phyloP scores from a whole-genome alignment of 2,888 invertebrate genomes.

The Allophyes oxyacanthae region DNA sequence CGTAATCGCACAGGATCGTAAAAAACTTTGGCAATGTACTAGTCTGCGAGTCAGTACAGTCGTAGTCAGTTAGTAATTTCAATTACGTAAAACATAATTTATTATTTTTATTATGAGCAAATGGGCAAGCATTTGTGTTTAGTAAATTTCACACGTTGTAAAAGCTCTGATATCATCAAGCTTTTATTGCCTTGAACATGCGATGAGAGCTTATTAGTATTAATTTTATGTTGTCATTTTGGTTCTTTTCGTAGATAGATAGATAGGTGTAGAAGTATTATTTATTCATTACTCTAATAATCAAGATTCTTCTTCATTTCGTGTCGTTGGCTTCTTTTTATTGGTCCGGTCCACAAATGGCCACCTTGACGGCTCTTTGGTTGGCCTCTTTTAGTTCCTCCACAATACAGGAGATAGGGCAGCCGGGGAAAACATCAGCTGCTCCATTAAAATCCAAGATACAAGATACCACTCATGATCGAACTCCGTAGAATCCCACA shows the following conservation, averaged over 20 bases:
- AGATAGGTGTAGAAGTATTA: no score
- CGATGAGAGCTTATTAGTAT: slow-evolving; percentile 1
- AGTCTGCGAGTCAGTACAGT: slow-evolving; percentile 19
- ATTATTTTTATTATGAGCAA: slow-evolving; percentile 34
- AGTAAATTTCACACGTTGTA: slow-evolving; percentile 28
- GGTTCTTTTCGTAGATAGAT: slow-evolving; percentile 9
- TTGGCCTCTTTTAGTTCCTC: no score
- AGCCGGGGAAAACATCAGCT: no score
- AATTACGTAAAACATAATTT: slow-evolving; percentile 39
- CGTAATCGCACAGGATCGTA: slow-evolving; percentile 12
- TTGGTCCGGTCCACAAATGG: no score
- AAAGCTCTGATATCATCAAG: slow-evolving; percentile 18
- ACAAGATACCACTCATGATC: slow-evolving; percentile 8
- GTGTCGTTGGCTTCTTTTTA: no score
- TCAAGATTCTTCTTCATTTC: no score
- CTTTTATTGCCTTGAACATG: slow-evolving; percentile 22
- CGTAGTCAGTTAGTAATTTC: slow-evolving; percentile 39
- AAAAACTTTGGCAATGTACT: slow-evolving; percentile 48
- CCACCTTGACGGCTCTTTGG: no score
- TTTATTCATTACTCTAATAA: no score
- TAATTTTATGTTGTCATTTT: slow-evolving; percentile 11
- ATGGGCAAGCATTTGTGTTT: slow-evolving; percentile 12
- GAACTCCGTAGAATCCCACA: no score
- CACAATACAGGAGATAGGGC: no score
- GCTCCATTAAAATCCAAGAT: no score